phyloP scores from a whole-genome alignment of 2,888 invertebrate species.

The Oeneis ivallda region DNA sequence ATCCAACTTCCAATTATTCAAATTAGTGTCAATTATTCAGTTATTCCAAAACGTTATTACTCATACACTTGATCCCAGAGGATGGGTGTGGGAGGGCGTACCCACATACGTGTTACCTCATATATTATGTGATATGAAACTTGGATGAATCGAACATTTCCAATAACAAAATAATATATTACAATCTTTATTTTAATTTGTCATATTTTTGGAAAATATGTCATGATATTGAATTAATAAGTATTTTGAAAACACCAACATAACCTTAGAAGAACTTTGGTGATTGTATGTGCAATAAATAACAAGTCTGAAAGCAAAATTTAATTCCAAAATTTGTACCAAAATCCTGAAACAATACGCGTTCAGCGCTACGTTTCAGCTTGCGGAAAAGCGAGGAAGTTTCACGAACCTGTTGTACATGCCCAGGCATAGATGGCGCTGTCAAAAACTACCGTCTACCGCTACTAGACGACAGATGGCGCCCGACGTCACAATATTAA shows the following conservation, averaged over 20 bases:
- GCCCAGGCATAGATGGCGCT: slow-evolving; percentile 54
- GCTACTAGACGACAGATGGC: slow-evolving; percentile 60
- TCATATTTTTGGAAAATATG: background rate
- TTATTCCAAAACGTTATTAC: slow-evolving; percentile 7
- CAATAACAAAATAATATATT: background rate
- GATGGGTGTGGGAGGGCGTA: background rate
- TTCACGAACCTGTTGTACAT: slow-evolving; percentile 12
- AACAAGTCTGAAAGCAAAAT: too few species aligned
- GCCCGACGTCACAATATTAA: background rate
- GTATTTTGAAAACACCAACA: too few species aligned
- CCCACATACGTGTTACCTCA: background rate
- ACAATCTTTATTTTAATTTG: background rate
- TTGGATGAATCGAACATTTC: background rate
- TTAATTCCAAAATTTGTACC: too few species aligned
- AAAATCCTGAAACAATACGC: background rate
- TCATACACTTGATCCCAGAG: slow-evolving; percentile 8
- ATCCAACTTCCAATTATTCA: slow-evolving; percentile 11
- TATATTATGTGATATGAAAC: background rate
- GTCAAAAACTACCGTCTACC: slow-evolving; percentile 43
- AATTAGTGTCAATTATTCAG: slow-evolving; percentile 13
- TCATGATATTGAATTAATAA: background rate
- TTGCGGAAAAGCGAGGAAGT: slow-evolving; percentile 20
- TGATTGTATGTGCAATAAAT: too few species aligned
- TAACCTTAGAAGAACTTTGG: too few species aligned
- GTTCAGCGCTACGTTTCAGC: slow-evolving; percentile 30